phyloP scores from a whole-genome alignment of 2,113 vertebrate genomes.

The Albula goreensis region DNA sequence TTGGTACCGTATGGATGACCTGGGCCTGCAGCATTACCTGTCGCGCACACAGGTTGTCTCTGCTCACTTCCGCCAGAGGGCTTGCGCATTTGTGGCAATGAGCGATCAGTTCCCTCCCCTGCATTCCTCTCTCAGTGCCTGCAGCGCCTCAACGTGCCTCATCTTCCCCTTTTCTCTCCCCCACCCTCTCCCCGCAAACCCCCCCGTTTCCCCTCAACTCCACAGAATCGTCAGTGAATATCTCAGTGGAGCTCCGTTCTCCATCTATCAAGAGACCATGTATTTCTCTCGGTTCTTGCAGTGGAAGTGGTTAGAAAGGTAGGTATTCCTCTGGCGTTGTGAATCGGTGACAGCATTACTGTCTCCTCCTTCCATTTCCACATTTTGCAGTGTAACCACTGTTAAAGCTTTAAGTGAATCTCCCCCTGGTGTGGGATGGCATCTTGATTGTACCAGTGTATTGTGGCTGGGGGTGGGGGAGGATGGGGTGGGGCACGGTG shows the following conservation, averaged over 20 bases:
- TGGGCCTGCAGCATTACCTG: background rate
- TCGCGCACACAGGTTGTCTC: background rate
- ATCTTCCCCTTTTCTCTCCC: background rate
- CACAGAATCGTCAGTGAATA: slow-evolving; percentile 82
- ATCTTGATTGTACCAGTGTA: no score
- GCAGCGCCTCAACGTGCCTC: background rate
- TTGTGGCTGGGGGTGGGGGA: no score
- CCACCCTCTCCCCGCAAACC: background rate
- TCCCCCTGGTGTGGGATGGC: no score
- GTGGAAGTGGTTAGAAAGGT: slow-evolving; percentile 96
- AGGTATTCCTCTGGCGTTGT: slow-evolving; percentile 45
- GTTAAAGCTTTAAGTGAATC: no score
- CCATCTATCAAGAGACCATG: slow-evolving; percentile 82
- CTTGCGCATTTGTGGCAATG: background rate
- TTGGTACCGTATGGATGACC: background rate
- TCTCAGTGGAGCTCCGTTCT: slow-evolving; percentile 84
- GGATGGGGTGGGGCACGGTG: no score
- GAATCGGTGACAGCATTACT: background rate
- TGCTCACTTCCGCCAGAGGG: background rate
- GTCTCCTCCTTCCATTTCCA: background rate
- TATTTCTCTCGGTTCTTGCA: slow-evolving; percentile 90
- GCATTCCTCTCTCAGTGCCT: background rate
- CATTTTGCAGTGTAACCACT: no score
- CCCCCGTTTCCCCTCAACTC: slow-evolving; percentile 32
- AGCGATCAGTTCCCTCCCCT: background rate